Percentiles rank a stretch among this genome's conserved stretches.
phyloP scores from a whole-genome alignment of 37 sponge, comb jelly and placozoan species.

The Oopsacas minuta region DNA sequence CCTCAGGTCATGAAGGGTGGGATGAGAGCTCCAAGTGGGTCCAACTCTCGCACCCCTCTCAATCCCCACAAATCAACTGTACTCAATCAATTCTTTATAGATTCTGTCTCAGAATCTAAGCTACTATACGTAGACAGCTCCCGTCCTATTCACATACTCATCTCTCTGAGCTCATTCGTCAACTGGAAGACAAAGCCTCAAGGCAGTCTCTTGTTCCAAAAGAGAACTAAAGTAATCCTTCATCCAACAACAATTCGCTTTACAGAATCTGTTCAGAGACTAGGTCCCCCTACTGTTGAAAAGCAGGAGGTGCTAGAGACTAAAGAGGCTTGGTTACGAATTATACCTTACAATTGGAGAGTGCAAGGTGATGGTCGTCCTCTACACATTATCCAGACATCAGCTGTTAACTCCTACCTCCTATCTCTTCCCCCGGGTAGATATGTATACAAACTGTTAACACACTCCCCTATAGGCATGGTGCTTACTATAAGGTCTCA shows the following conservation, averaged over 20 bases:
- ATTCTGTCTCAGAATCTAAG: neutral
- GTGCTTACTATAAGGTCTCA: neutral
- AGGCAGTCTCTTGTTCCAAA: slow-evolving; percentile 10
- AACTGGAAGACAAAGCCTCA: slow-evolving; percentile 13
- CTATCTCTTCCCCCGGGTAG: neutral
- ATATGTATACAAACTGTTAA: neutral
- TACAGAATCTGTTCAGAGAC: neutral
- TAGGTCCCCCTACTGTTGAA: neutral
- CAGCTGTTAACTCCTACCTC: neutral
- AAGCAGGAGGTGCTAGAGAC: slow-evolving; percentile 9
- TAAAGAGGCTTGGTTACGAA: slow-evolving; percentile 2
- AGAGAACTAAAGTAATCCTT: neutral
- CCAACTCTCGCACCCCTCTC: neutral
- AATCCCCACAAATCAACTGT: neutral
- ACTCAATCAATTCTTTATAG: neutral
- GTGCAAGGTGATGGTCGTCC: neutral
- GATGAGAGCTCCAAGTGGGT: neutral
- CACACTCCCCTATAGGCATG: neutral
- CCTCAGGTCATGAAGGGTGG: neutral
- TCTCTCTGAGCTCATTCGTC: slow-evolving; percentile 10
- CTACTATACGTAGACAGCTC: neutral
- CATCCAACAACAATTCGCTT: neutral
- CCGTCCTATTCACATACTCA: neutral
- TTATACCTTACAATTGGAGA: neutral
- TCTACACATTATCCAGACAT: neutral